phyloP scores from a whole-genome alignment of 2,113 vertebrate genomes.

The Lamprotornis superbus region DNA sequence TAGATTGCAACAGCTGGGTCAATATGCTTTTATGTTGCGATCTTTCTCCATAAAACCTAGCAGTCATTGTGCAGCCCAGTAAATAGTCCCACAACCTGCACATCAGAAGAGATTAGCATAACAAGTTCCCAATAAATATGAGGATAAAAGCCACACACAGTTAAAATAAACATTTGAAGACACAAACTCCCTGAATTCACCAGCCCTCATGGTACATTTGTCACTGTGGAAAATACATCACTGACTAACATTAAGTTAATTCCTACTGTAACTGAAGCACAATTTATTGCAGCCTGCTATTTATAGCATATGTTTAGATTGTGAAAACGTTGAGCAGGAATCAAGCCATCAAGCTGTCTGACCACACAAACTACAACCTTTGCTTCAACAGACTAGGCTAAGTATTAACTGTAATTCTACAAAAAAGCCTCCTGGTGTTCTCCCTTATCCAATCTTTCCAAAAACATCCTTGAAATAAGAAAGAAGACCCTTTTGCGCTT shows the following conservation, averaged over 20 bases:
- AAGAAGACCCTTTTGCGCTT: not conserved
- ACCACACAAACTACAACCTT: not conserved
- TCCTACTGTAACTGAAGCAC: not conserved
- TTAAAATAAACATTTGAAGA: not conserved
- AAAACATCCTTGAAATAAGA: not conserved
- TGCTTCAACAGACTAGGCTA: not conserved
- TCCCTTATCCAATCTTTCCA: not conserved
- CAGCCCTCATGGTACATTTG: fast-evolving
- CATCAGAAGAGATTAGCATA: not conserved
- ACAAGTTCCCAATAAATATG: not conserved
- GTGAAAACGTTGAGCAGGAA: not conserved
- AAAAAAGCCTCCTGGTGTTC: not conserved
- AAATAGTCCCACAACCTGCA: not conserved
- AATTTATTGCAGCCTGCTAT: not conserved
- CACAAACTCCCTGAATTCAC: not conserved
- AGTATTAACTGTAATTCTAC: not conserved
- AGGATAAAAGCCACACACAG: not conserved
- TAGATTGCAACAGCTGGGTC: not conserved
- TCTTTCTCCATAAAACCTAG: not conserved
- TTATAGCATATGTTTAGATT: not conserved
- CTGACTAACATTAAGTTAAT: not conserved
- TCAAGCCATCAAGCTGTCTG: not conserved
- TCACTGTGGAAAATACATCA: not conserved
- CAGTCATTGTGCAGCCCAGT: not conserved
- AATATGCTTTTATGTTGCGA: not conserved